Conservation (phyloP, 2,888 invertebrate genomes). For the Drosophila quasianomalipes region DNA sequence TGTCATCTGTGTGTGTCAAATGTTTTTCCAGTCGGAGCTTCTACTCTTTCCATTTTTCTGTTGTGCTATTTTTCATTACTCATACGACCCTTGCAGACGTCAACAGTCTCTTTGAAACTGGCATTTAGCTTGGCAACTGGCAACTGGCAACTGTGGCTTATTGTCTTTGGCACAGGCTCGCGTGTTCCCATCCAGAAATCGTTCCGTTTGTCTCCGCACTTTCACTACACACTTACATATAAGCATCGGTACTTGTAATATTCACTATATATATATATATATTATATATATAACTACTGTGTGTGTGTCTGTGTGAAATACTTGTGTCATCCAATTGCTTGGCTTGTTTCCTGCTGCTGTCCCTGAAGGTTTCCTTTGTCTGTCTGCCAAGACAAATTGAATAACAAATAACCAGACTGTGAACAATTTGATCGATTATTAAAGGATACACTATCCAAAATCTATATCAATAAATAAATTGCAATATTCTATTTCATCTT, state of each 20-base stretch:
- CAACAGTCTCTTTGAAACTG: constrained; percentile 25
- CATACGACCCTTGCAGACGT: constrained; percentile 56
- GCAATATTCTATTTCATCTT: neutral
- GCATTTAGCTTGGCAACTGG: constrained; percentile 62
- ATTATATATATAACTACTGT: neutral
- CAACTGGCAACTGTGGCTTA: constrained; percentile 24
- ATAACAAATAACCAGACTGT: constrained; percentile 37
- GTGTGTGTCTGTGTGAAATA: constrained; percentile 1
- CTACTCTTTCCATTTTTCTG: too few species aligned
- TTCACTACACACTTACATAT: constrained; percentile 49
- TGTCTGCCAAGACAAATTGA: constrained; percentile 49
- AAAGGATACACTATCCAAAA: neutral
- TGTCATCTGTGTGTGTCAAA: constrained; percentile 29
- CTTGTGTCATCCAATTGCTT: constrained; percentile 48
- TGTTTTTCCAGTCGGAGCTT: constrained; percentile 15
- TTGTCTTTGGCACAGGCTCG: constrained; percentile 35
- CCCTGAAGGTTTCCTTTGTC: constrained; percentile 25
- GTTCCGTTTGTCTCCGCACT: constrained; percentile 50
- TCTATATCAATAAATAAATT: neutral
- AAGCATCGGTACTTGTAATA: constrained; percentile 7
- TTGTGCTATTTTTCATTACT: constrained; percentile 65
- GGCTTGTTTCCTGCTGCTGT: constrained; percentile 47
- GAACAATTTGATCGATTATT: constrained; percentile 35
- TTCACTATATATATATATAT: constrained; percentile 1
- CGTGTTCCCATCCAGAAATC: constrained; percentile 29